Percentiles rank a stretch among this genome's conserved stretches.
Evolutionary conservation across 1,140 invertebrate species (phyloP).

Genomic region (Pachyrhynchus sulphureomaculatus): DNA sequence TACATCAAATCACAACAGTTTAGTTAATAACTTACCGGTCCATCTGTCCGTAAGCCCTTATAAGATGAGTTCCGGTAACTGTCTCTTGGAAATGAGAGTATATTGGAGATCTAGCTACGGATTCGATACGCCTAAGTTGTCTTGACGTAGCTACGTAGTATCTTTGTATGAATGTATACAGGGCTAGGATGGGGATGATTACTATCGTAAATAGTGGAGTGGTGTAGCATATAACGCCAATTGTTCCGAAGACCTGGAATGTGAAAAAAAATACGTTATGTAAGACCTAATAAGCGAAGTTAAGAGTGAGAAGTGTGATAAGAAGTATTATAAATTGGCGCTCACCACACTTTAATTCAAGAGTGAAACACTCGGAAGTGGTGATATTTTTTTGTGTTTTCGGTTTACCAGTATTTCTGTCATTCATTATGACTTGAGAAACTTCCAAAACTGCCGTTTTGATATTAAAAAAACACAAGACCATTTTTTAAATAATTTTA

Average conservation of each 20-base stretch:
- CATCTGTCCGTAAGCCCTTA: conserved; percentile 75
- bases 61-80: conserved; percentile 74
- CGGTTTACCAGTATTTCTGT: no score
- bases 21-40: conserved; percentile 54
- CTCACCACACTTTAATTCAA: no score
- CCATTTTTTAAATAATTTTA: no score
- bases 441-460: no score
- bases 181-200: conserved; percentile 77
- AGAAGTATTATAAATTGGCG: no score
- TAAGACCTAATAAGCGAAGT: conserved; percentile 75
- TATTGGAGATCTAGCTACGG: conserved; percentile 92
- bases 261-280: conserved; percentile 52
- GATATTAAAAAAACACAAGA: no score
- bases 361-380: no score
- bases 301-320: no score
- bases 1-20: no score
- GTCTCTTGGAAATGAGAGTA: conserved; percentile 98
- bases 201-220: conserved; percentile 84
- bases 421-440: no score
- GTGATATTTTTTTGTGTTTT: no score
- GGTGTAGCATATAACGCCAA: conserved; percentile 87
- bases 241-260: conserved; percentile 77
- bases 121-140: conserved; percentile 93
- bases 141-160: conserved; percentile 93
- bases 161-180: conserved; percentile 91